Percentiles rank a stretch among this genome's conserved stretches.
Conservation (phyloP, 2,888 invertebrate genomes). For the Stomorhina lunata region DNA sequence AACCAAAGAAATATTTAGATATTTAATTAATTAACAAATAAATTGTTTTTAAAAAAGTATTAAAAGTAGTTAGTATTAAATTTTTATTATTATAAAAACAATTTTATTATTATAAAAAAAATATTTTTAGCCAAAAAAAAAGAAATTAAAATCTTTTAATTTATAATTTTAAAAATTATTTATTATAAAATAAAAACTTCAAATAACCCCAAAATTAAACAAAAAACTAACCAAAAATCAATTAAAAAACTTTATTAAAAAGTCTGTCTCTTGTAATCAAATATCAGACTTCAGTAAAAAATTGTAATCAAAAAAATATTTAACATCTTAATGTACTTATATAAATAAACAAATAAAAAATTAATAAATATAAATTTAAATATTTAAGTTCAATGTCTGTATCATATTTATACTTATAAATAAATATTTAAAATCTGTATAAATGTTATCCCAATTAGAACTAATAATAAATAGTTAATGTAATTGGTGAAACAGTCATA, state of each 20-base stretch:
- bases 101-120: background rate
- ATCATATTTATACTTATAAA: too few species aligned
- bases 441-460: slow-evolving; percentile 25
- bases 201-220: slow-evolving; percentile 8
- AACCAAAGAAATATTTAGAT: background rate
- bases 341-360: slow-evolving; percentile 13
- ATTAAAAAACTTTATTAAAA: background rate
- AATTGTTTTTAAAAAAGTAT: background rate
- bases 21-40: background rate
- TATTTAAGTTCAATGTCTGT: slow-evolving; percentile 23
- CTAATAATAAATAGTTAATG: slow-evolving; percentile 1
- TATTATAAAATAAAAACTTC: too few species aligned
- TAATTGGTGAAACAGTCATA: slow-evolving; percentile 49
- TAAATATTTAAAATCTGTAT: too few species aligned
- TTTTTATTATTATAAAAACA: background rate
- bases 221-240: too few species aligned
- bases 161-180: too few species aligned
- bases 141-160: background rate
- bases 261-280: background rate
- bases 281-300: too few species aligned
- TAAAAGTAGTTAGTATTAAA: slow-evolving; percentile 24
- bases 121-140: background rate
- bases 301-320: background rate
- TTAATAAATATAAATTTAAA: background rate
- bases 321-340: slow-evolving; percentile 24